Conservation (phyloP, 2,888 invertebrate species). For the Bellardia pandia region DNA sequence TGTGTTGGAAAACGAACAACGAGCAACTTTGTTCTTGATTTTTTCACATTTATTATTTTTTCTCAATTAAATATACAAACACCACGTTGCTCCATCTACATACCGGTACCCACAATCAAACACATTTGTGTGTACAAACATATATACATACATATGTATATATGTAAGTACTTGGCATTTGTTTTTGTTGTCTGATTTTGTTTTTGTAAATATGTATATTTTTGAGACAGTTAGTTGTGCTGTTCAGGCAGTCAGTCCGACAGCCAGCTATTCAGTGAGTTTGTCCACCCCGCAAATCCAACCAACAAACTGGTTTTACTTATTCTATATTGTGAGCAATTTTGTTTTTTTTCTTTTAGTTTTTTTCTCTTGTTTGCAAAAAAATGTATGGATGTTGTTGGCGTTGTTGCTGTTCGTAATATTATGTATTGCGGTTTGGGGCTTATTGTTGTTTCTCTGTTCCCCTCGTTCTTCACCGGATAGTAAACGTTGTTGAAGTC, state of each 20-base stretch:
- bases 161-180: not conserved
- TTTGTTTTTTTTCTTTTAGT: conserved; percentile 19
- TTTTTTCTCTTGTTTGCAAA: conserved; percentile 31
- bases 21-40: conserved; percentile 43
- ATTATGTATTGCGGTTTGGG: conserved; percentile 29
- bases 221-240: conserved; percentile 41
- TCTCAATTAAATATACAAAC: conserved; percentile 57
- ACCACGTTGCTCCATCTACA: conserved; percentile 48
- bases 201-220: not conserved
- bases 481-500: conserved; percentile 1
- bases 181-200: conserved; percentile 27
- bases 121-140: not conserved
- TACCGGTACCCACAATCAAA: conserved; percentile 35
- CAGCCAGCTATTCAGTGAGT: not conserved
- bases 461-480: not conserved
- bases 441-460: conserved; percentile 7
- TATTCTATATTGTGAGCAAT: conserved; percentile 52
- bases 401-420: conserved; percentile 17
- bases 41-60: conserved; percentile 30
- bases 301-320: conserved; percentile 43
- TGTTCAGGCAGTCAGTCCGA: not conserved
- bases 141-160: not conserved
- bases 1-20: conserved; percentile 20
- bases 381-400: conserved; percentile 17
- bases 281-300: conserved; percentile 18